Evolutionary conservation across 2,888 invertebrate species (phyloP), one percentile per base, ranked within the genome.

Genomic region (Camponotus fellah): DNA sequence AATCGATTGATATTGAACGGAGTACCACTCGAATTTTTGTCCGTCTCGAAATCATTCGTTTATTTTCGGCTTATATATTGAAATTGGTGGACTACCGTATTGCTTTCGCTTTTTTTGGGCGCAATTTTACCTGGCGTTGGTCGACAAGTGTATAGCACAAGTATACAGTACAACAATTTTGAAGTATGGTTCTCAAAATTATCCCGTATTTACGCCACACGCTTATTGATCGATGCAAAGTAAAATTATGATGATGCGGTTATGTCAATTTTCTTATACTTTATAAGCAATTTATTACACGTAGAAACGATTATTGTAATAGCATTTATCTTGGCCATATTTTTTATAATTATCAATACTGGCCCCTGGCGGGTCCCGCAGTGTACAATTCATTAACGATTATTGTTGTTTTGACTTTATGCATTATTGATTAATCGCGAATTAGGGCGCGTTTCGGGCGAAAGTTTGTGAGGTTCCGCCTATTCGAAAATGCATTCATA

Each of bases 331-430:
- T 68, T 56, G 58, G 58, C 69, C 77, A 74, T 75, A 75, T 87
- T 84, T 85, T 49, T 83, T 81, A 84, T 76, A 83, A 56, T 85
- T 68, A 26, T 60, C 72, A 71, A 58, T 75, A 68, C 81, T 62
- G 72, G 69, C 90, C 91, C 90, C 90, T 89, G 91, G 92, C 68
- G 91, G 91, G 91, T 86, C 64, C 32, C 37, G 71, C 53, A 53
- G 56, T 75, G 66, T 84, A 87, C 26, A 82, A 88, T 34, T 83
- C 40, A 74, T 85, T 86, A 83, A 82, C 87, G 79, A 85, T 85
- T 87, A 89, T 85, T 80, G 87, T 85, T 84, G 86, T 87, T 89
- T 88, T 87, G 80, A 90, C 83, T 85, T 77, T 58, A 88, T 81
- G 83, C 82, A 68, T 58, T 71, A 83, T 64, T 62, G 82, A 71